phyloP scores from a whole-genome alignment of 2,797 vertebrate genomes.

The Alectoris magna region DNA sequence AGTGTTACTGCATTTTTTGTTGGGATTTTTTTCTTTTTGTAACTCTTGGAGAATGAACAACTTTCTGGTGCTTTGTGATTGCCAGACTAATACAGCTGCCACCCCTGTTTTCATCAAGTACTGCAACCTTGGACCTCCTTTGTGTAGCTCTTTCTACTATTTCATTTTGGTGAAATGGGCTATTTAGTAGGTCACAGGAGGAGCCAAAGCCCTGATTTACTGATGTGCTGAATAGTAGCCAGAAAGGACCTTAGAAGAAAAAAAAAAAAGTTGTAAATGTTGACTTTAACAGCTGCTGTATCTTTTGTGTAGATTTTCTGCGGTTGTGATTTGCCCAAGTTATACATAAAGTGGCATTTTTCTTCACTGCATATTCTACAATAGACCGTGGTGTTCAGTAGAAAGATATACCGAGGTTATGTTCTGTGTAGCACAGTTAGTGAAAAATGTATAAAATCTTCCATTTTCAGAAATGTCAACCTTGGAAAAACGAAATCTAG shows the following conservation, averaged over 20 bases:
- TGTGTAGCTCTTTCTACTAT: slow-evolving; percentile 34
- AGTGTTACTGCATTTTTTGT: background rate
- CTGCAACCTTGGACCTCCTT: slow-evolving; percentile 49
- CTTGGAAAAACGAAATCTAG: background rate
- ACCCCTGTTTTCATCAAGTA: slow-evolving; percentile 23
- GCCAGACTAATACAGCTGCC: slow-evolving; percentile 20
- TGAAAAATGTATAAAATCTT: background rate
- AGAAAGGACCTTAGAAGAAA: background rate
- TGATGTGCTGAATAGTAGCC: background rate
- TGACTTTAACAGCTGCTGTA: background rate
- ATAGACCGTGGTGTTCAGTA: background rate
- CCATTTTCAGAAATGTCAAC: background rate
- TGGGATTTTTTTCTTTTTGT: background rate
- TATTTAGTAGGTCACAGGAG: slow-evolving; percentile 45
- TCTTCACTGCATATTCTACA: background rate
- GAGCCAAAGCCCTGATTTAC: slow-evolving; percentile 34
- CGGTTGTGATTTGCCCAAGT: background rate
- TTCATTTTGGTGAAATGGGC: slow-evolving; percentile 58
- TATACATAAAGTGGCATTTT: background rate
- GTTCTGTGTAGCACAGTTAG: background rate
- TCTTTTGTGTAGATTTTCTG: background rate
- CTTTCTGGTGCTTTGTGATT: background rate
- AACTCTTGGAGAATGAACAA: background rate
- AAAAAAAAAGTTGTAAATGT: background rate
- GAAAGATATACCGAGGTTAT: background rate